Base-by-base conservation (phyloP, 2,888 invertebrate species). In the Drosophila kokeensis region DNA sequence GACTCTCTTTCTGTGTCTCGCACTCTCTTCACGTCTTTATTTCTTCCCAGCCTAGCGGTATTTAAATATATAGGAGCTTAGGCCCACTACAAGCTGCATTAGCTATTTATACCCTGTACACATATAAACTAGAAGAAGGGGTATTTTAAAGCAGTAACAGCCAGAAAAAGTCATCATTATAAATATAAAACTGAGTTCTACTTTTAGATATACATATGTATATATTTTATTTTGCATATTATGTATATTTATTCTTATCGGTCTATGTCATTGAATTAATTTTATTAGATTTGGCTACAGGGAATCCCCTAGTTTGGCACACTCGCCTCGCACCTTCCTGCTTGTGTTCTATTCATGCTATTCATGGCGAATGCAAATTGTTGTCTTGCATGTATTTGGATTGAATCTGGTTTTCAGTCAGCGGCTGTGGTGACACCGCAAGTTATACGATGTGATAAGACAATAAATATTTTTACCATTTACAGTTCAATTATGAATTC, bases 381-480 rank as follows among this genome's bases (percentile, higher is more conserved):
- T 72, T 76, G 82, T 70, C 72, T 60, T 73, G 66, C 73, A 65
- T 75, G 80, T 81, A 67, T 84, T 65, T 68, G 68, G 59, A 50
- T 73, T 38, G 45, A 73, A 78, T 73, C 82, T 63, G 72, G 81
- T 73, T 79, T 80, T 30, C 52, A 57, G 24, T 10, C 53, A 34
- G 15, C 49, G 82, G 64, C 66, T 90, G 91, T 92, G 83, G 91
- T 92, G 91, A 92, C 91, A 91, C 81, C 74, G 80, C 85, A 87
- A 92, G 92, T 91, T 92, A 92, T 92, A 92, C 92, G 91, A 92
- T 91, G 91, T 91, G 92, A 92, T 91, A 91, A 92, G 91, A 91
- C 90, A 90, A 92, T 91, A 90, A 92, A 92, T 87, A 91, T 91
- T 87, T 92, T 89, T 83, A 79, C 82, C 79, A 90, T 89, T 90